These are phyloP conservation scores for Varroa destructor DNA, from an alignment of 1,140 invertebrate genomes.

Conservation along the genomic window DNA sequence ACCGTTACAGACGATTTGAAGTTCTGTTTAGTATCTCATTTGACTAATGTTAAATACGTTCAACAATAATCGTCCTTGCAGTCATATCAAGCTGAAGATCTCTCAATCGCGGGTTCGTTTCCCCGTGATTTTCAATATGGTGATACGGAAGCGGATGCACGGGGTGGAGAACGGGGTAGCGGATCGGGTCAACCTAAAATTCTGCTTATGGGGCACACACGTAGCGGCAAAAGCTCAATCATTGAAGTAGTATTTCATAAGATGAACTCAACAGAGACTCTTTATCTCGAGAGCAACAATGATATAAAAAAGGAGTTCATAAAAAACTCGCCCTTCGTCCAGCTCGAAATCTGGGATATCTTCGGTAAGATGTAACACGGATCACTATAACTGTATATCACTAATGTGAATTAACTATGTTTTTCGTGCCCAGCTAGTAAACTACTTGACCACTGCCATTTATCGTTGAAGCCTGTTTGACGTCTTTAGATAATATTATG, in stretches of 20 bases:
- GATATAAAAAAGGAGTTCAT: slow-evolving; percentile 88
- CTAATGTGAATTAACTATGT: background rate
- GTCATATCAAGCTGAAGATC: slow-evolving; percentile 49
- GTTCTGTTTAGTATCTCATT: no score
- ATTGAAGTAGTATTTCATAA: slow-evolving; percentile 99
- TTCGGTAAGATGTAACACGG: slow-evolving; percentile 91
- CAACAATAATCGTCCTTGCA: slow-evolving; percentile 30
- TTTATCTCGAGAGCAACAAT: slow-evolving; percentile 96
- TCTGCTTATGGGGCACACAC: slow-evolving; percentile 23
- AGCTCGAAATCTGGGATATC: slow-evolving; percentile 99
- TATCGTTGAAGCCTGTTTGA: no score
- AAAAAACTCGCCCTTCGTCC: slow-evolving; percentile 91
- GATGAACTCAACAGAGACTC: slow-evolving; percentile 98
- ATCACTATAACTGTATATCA: slow-evolving; percentile 75
- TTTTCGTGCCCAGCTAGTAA: no score
- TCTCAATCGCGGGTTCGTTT: slow-evolving; percentile 62
- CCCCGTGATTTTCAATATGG: slow-evolving; percentile 85
- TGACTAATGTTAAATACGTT: no score
- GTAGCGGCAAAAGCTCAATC: slow-evolving; percentile 97
- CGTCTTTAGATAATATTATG: no score
- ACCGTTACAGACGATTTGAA: no score
- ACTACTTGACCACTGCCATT: no score
- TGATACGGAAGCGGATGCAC: slow-evolving; percentile 60
- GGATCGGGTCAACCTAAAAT: background rate
- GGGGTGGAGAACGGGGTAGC: slow-evolving; percentile 43